Base-by-base conservation (phyloP, 2,888 invertebrate species). In the Erebia aethiops region DNA sequence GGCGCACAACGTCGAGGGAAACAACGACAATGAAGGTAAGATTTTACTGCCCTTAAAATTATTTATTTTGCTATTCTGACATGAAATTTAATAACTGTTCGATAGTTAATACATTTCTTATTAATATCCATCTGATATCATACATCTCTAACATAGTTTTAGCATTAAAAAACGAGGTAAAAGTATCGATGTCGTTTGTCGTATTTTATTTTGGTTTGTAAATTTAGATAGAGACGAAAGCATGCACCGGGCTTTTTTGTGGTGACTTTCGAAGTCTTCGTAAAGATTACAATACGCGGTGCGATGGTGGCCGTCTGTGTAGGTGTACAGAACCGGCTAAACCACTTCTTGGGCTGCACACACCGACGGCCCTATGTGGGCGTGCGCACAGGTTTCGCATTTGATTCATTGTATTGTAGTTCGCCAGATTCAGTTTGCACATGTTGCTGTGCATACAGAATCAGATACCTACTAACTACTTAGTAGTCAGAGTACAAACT, bases 1-100 rank as follows among this genome's bases (percentile, higher is more conserved):
- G 85, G 90, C 90, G 82, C 88, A 84, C 83, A 86, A 86, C 83
- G 88, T 86, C 77, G 87, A 88, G 75, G 87, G 88, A 89, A 93
- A 92, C 89, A 88, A 88, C 92, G 91, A 91, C 88, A 92, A 93
- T 91, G 92, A 93, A 93, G 93, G 93, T 93, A 86, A 80, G 82
- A 79, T 74, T 75, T 75, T 71, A 70, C 68, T 76, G 41, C 58
- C 74, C 13, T 66, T 21, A 16, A 54, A 18, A 56, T 77, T 78
- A 77, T 79, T 78, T 80, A 76, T 79, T 76, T 78, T 77, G 75
- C 76, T 75, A 64, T 16, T n/a, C 26, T 26, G 18, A 35, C 51
- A 21, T 69, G 71, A 43, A 43, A 58, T 58, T 43, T 11, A 64
- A 46, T 49, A 14, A 26, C 1, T 41, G 16, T 41, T n/a, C 1